phyloP scores from a whole-genome alignment of 2,797 vertebrate species.

The Todus mexicanus region DNA sequence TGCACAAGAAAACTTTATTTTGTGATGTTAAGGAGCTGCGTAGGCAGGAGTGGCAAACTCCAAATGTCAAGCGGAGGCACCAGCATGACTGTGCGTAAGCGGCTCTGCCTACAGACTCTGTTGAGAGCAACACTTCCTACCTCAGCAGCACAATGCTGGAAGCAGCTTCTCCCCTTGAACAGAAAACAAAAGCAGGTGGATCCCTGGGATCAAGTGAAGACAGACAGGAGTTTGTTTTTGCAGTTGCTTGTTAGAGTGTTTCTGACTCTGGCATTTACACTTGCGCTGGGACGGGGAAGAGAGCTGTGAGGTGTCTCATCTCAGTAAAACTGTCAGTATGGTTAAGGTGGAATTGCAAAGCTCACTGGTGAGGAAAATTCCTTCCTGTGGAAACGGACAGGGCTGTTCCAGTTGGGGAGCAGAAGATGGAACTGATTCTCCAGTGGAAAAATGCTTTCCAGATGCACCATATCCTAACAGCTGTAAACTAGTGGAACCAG shows the following conservation, averaged over 20 bases:
- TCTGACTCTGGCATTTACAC: background rate
- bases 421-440: background rate
- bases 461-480: background rate
- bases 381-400: background rate
- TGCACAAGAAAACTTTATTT: constrained; percentile 1
- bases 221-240: background rate
- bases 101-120: background rate
- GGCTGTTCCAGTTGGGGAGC: background rate
- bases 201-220: background rate
- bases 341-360: background rate
- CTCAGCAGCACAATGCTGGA: background rate
- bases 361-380: background rate
- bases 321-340: background rate
- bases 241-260: background rate
- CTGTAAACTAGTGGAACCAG: background rate
- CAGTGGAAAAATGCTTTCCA: background rate
- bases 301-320: background rate
- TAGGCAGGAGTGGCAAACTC: background rate
- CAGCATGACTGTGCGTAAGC: background rate
- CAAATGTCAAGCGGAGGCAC: background rate
- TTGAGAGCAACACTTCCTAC: background rate
- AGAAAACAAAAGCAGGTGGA: background rate
- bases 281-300: background rate
- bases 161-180: background rate
- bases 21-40: background rate